These are phyloP conservation scores for Fundulus diaphanus DNA, from an alignment of 2,797 vertebrate species.

Conservation along the genomic window DNA sequence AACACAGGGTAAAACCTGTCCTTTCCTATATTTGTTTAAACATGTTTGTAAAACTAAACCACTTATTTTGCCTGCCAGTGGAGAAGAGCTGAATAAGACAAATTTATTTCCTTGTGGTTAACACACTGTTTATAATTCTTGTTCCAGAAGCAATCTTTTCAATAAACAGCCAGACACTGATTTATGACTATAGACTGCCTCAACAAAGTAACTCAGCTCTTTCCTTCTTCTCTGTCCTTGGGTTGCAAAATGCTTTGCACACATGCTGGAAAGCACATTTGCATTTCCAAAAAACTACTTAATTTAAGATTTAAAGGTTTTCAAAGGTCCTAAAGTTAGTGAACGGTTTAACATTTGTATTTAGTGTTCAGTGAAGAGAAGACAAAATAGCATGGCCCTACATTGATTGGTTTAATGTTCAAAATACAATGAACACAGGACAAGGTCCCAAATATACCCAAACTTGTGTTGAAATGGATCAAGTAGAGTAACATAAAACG, in stretches of 20 bases:
- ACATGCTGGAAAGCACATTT: background rate
- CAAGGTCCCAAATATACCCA: background rate
- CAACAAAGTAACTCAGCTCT: slow-evolving; percentile 5
- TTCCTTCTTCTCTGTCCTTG: slow-evolving; percentile 5
- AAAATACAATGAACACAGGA: background rate
- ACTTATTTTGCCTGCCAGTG: slow-evolving; percentile 6
- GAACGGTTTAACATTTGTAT: background rate
- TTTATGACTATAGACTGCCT: background rate
- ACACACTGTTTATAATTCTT: slow-evolving; percentile 16
- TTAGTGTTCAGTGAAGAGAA: background rate
- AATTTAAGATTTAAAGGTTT: background rate
- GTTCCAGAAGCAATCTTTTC: slow-evolving; percentile 19
- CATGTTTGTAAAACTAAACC: slow-evolving; percentile 14
- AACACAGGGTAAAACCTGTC: background rate
- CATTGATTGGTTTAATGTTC: background rate
- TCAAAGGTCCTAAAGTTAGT: background rate
- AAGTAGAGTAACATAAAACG: background rate
- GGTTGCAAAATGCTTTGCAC: background rate
- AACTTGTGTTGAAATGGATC: background rate
- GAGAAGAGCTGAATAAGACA: slow-evolving; percentile 13
- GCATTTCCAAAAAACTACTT: background rate
- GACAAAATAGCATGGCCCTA: background rate
- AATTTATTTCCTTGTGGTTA: slow-evolving; percentile 14
- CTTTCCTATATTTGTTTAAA: slow-evolving; percentile 9
- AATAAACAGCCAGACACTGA: slow-evolving; percentile 10